A percentile compares a stretch with the other conserved stretches of the same genome.
These are phyloP conservation scores for Nasonia vitripennis DNA, from an alignment of 1,140 invertebrate species.

Conservation along the genomic window DNA sequence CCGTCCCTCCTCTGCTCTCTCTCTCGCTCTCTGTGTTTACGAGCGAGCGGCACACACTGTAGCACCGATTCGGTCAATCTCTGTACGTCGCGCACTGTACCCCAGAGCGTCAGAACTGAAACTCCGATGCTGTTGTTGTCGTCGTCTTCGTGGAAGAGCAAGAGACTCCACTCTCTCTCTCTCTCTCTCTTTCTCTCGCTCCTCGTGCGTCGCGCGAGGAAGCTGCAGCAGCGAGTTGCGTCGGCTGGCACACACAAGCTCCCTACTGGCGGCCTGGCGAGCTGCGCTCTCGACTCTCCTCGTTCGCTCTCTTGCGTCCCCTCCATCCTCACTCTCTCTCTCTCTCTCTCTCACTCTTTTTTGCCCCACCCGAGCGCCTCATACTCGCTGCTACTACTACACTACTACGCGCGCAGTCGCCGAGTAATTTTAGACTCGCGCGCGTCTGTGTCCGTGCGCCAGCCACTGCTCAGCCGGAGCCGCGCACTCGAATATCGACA, in stretches of 20 bases:
- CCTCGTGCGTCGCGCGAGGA: slow-evolving; percentile 69
- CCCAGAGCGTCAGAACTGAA: not conserved
- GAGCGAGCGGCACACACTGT: not conserved
- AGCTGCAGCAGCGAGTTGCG: slow-evolving; percentile 69
- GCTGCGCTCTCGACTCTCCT: slow-evolving; percentile 55
- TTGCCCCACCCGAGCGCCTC: not conserved
- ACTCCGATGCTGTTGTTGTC: slow-evolving; percentile 58
- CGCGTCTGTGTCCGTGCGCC: too few species aligned
- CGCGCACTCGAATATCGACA: slow-evolving; percentile 73
- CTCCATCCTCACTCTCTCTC: not conserved
- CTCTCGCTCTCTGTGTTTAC: not conserved
- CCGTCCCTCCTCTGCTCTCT: not conserved
- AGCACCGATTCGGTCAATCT: not conserved
- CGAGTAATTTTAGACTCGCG: slow-evolving; percentile 40
- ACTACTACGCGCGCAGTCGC: slow-evolving; percentile 53
- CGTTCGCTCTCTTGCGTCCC: too few species aligned
- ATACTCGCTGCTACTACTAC: slow-evolving; percentile 12
- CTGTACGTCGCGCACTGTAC: not conserved
- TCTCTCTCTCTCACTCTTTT: not conserved
- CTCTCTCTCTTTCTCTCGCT: slow-evolving; percentile 64
- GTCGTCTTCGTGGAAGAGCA: slow-evolving; percentile 28
- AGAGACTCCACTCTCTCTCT: slow-evolving; percentile 65
- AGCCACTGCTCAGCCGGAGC: slow-evolving; percentile 67
- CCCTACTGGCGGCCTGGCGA: slow-evolving; percentile 16
- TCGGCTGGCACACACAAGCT: slow-evolving; percentile 61